Base-by-base conservation (phyloP, 2,797 vertebrate genomes). In the Acipenser oxyrinchus region DNA sequence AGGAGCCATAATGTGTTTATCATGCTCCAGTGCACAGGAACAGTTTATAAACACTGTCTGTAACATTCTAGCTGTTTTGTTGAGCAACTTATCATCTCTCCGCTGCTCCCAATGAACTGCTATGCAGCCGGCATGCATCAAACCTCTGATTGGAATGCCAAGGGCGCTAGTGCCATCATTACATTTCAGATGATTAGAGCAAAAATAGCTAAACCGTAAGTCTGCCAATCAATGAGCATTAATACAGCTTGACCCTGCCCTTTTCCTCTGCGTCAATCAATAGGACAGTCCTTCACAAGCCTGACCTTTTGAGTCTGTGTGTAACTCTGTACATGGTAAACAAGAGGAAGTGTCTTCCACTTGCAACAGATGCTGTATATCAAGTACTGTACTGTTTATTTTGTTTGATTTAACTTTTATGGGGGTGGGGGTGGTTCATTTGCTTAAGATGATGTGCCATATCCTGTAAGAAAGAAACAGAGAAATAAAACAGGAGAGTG, bases 251-350 rank as follows among this genome's bases (percentile, higher is more conserved):
- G 15, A 68, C 68, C 68, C 72, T 51, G 49, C 67, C 6, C 37
- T 37, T 66, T 71, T 67, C n/a, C 48, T 49, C 10, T 60, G 60
- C 64, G 6, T 0, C 5, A 4, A 64, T 68, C 68, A 0, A 53
- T 1, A 13, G 58, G 37, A 4, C 18, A 5, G n/a, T 11, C 53
- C 1, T 12, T 60, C n/a, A 59, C 23, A 37, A 37, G 23, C 23
- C 23, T 37, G 23, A 66, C 69, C 69, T 70, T 66, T 70, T 60
- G 37, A 62, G 59, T 51, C 18, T 65, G 49, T 59, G 23, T 2
- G 10, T 37, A 48, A 37, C 51, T 60, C 64, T 48, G 51, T 63
- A 37, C 23, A 2, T 37, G 23, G 23, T 37, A 37, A 37, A 37
- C 23, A 37, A 37, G 2, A 4, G 23, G 23, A 37, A 37, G 23